Percentiles rank a stretch among this genome's conserved stretches.
These are phyloP conservation scores for Geophilus truncorum DNA, from an alignment of 2,888 invertebrate species.

Conservation along the genomic window DNA sequence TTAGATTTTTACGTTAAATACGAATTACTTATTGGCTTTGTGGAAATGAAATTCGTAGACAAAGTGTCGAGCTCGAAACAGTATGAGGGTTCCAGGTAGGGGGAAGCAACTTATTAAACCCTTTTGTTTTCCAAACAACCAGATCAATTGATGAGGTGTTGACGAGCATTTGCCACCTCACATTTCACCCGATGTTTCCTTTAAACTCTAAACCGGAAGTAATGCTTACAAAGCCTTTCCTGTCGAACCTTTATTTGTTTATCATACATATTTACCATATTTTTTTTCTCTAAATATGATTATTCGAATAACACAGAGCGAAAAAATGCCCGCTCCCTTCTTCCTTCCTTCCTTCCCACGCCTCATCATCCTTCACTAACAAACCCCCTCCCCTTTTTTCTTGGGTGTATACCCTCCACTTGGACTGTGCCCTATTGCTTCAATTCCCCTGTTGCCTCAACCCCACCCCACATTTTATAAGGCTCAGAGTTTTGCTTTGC, in stretches of 20 bases:
- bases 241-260: not conserved
- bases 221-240: not conserved
- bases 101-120: not conserved
- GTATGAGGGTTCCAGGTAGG: no score
- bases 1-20: no score
- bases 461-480: constrained; percentile 25
- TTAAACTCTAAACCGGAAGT: not conserved
- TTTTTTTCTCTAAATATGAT: no score
- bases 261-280: no score
- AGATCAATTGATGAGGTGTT: not conserved
- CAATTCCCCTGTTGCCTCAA: constrained; percentile 7
- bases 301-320: not conserved
- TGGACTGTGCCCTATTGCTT: constrained; percentile 18
- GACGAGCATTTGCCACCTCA: not conserved
- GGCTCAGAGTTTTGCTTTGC: not conserved
- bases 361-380: not conserved
- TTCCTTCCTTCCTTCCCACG: not conserved
- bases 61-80: no score
- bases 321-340: no score
- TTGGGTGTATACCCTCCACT: not conserved
- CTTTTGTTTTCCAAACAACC: not conserved
- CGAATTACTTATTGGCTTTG: no score
- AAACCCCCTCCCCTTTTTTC: not conserved
- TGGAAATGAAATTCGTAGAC: no score
- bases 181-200: not conserved